phyloP scores from a whole-genome alignment of 2,113 vertebrate genomes.

The Bos indicus region DNA sequence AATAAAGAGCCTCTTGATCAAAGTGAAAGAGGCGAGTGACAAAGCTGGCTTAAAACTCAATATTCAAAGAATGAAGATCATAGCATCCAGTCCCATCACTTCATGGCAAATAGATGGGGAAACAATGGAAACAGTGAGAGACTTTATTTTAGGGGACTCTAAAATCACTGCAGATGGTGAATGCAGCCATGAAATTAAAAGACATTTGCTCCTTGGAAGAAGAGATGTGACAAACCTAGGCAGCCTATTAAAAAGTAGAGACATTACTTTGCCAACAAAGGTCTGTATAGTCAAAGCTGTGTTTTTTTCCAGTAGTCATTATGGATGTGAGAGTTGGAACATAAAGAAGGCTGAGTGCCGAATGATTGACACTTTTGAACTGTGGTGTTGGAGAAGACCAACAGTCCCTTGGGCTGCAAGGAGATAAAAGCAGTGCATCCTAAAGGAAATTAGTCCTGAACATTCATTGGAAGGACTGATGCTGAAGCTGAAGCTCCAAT shows the following conservation, averaged over 20 bases:
- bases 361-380: neutral
- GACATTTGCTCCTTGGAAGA: neutral
- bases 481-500: neutral
- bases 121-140: neutral
- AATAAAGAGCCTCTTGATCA: neutral
- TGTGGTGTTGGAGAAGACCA: neutral
- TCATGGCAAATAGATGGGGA: neutral
- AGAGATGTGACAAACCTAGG: neutral
- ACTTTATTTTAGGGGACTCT: neutral
- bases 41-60: neutral
- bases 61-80: neutral
- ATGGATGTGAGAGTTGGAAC: neutral
- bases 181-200: neutral
- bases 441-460: neutral
- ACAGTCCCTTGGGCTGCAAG: neutral
- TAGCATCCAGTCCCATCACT: neutral
- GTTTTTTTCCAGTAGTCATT: neutral
- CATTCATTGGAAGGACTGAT: neutral
- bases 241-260: neutral
- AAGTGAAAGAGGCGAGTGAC: neutral
- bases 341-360: neutral
- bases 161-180: neutral
- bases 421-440: neutral
- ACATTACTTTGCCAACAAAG: neutral
- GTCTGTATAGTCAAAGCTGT: neutral